Base-by-base conservation (phyloP, 2,888 invertebrate species). In the Allygus modestus region DNA sequence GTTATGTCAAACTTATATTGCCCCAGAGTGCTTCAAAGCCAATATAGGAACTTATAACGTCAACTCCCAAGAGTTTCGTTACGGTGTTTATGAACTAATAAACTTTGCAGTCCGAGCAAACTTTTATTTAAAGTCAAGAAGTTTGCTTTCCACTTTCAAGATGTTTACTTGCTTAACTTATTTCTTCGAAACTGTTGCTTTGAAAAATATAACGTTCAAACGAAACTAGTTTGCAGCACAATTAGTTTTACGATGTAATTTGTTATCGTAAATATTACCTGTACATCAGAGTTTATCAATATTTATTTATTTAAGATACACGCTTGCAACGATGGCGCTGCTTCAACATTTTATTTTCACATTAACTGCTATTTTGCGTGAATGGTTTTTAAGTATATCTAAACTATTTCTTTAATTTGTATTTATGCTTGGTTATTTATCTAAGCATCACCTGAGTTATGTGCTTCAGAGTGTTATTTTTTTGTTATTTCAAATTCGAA, bases 91-190 rank as follows among this genome's bases (percentile, higher is more conserved):
- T 65, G 65, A 65, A 31, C 31, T 11, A 28, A 65, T 31, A 65
- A 65, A 65, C 65, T 65, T 58, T 31, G 65, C 65, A 28, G 65
- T 15, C 65, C 65, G 4, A 65, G 65, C 31, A 65, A 65, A 65
- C 65, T 65, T 65, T 65, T 28, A 65, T 17, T 65, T 31, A 15
- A 65, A 26, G 65, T 31, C 31, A 65, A 65, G 28, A 15, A 15
- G 65, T 65, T 65, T 65, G 31, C 31, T 65, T 65, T 28, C 28
- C 31, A 28, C 65, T 65, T 65, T 28, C 5, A 54, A 23, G 20
- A 54, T 7, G 23, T 54, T 54, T 54, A 65, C 65, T 28, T 65
- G 28, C 31, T 15, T 28, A 28, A 15, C 65, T 65, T 15, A 65
- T 11, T 9, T 12, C 28, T 15, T 15, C 2, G 54, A 58, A 28